These are phyloP conservation scores for Nibea albiflora DNA, from an alignment of 2,113 vertebrate species.

Conservation along the genomic window DNA sequence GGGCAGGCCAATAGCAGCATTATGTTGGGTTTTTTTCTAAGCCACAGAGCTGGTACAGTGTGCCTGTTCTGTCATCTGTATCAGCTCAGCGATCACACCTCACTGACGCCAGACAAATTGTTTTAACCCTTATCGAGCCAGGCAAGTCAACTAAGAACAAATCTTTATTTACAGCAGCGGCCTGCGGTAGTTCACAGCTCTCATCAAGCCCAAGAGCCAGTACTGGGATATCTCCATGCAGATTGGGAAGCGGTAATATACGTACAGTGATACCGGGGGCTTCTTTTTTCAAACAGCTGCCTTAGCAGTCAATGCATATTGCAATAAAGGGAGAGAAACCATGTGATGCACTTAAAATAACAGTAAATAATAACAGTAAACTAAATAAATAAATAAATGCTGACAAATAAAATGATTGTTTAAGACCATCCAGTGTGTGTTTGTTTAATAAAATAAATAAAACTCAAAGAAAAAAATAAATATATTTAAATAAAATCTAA, in stretches of 20 bases:
- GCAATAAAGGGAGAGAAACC: slow-evolving; percentile 46
- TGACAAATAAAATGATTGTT: slow-evolving; percentile 26
- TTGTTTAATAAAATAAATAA: slow-evolving; percentile 26
- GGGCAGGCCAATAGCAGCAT: slow-evolving; percentile 55
- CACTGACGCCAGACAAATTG: slow-evolving; percentile 35
- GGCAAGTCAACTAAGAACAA: slow-evolving; percentile 43
- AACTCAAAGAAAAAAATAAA: not conserved
- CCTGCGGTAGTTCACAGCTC: slow-evolving; percentile 40
- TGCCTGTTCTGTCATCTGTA: slow-evolving; percentile 55
- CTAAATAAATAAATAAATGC: slow-evolving; percentile 25
- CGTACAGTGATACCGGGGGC: slow-evolving; percentile 31
- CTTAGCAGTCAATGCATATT: slow-evolving; percentile 56
- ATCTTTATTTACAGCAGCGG: slow-evolving; percentile 68
- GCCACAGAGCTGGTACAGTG: slow-evolving; percentile 54
- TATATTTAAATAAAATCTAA: slow-evolving; percentile 25
- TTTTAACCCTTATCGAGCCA: slow-evolving; percentile 57
- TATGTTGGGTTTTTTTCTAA: not conserved
- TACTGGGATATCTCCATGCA: slow-evolving; percentile 70
- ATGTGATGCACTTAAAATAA: slow-evolving; percentile 2
- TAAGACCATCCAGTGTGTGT: slow-evolving; percentile 18
- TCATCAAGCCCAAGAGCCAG: slow-evolving; percentile 49
- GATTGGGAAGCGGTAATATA: slow-evolving; percentile 57
- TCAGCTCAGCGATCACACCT: slow-evolving; percentile 50
- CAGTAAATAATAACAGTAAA: no score
- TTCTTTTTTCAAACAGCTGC: slow-evolving; percentile 59